Evolutionary conservation across 1,140 invertebrate species (phyloP), one percentile per base, ranked within the genome.

Genomic region (Drosophila bocki): DNA sequence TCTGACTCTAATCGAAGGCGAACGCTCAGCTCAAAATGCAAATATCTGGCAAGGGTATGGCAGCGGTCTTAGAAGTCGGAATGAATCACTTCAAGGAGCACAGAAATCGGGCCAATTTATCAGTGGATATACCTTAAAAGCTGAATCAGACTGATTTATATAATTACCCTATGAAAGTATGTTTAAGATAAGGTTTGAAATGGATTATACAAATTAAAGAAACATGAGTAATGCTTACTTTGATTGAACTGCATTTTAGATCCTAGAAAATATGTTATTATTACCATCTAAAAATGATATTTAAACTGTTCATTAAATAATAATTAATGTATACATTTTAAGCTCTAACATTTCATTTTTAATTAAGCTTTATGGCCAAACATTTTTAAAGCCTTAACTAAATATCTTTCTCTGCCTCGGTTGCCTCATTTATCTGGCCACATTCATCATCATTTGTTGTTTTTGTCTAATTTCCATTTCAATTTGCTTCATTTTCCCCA

Each of bases 401-500:
- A 41, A 33, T 48, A 35, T 59, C 42, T 58, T 59, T 62, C 57
- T 15, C 13, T 35, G 11, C 50, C 11, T 33, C 5, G 22, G 47
- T 12, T 17, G 15, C 12, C 47, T 19, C 59, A 59, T 50, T 75
- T 63, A 81, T 67, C 74, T 71, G 44, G 37, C 42, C 58, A 45
- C 57, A 71, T 76, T 19, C 57, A 82, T 77, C 67, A 59, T 22
- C 78, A 54, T 35, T 33, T 37, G 37, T 9, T 22, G 48, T 62
- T 35, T n/a, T 39, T 26, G n/a, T n/a, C 33, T 48, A 41, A 33
- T 32, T 39, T 53, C 42, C 37, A 39, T 57, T 47, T 15, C 17
- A 7, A 69, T 58, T 44, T 33, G 44, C 39, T 11, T 26, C 41
- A 54, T 48, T 62, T 80, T 81, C 61, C 41, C 15, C 47, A 62